Percentiles rank a stretch among this genome's conserved stretches.
Conservation (phyloP, 2,888 invertebrate genomes). For the Athalia rosae region DNA sequence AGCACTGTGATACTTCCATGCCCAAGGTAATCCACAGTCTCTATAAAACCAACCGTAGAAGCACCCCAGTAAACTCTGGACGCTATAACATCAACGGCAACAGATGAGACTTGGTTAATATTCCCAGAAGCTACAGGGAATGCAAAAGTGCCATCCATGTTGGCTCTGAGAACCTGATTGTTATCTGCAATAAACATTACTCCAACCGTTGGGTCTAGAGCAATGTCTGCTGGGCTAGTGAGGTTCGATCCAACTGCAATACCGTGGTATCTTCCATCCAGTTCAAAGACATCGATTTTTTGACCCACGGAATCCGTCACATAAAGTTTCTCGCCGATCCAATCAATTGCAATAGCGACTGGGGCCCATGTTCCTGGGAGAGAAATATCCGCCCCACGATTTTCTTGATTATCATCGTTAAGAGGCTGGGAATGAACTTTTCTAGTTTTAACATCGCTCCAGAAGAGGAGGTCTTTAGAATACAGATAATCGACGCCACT, state of each 20-base stretch:
- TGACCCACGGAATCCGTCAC: constrained; percentile 95
- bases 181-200: constrained; percentile 91
- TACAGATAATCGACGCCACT: constrained; percentile 92
- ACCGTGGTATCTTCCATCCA: constrained; percentile 90
- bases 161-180: constrained; percentile 88
- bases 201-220: constrained; percentile 93
- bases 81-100: constrained; percentile 92
- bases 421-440: constrained; percentile 80
- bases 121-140: constrained; percentile 92
- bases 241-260: constrained; percentile 94
- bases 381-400: constrained; percentile 77
- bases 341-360: constrained; percentile 94
- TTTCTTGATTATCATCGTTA: constrained; percentile 46
- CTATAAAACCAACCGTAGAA: constrained; percentile 94
- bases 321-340: constrained; percentile 97
- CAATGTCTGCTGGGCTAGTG: constrained; percentile 93
- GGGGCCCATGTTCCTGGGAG: constrained; percentile 92
- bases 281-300: constrained; percentile 95
- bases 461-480: constrained; percentile 85
- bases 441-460: constrained; percentile 92
- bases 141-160: constrained; percentile 95
- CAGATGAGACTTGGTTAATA: constrained; percentile 94
- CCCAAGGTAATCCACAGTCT: constrained; percentile 96
- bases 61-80: constrained; percentile 98
- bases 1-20: constrained; percentile 86